Evolutionary conservation across 2,797 vertebrate genomes (phyloP).

Genomic region (Malacoraja senta): DNA sequence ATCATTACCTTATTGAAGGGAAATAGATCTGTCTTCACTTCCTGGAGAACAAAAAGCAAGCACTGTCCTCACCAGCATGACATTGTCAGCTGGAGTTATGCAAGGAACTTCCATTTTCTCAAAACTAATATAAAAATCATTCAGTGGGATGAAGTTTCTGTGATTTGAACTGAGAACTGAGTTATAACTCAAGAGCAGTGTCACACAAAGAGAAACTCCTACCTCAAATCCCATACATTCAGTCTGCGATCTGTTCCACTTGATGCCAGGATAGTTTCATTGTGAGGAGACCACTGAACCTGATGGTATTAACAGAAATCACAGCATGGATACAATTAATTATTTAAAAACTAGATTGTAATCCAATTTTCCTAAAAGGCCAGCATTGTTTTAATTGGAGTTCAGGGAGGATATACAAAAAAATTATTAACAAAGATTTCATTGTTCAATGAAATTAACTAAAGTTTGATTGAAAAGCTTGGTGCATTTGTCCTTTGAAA

Average conservation of each 20-base stretch:
- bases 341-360: too few species aligned
- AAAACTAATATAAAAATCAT: neutral
- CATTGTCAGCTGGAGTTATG: neutral
- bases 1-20: too few species aligned
- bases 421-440: too few species aligned
- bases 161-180: neutral
- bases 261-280: conserved; percentile 94
- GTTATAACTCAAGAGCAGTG: neutral
- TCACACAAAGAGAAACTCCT: accelerated
- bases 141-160: neutral
- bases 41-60: too few species aligned
- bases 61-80: too few species aligned
- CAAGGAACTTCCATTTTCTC: neutral
- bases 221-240: conserved; percentile 97
- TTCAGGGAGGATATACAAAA: too few species aligned
- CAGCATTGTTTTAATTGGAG: too few species aligned
- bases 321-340: neutral
- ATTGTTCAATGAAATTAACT: too few species aligned
- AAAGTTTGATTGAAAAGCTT: too few species aligned
- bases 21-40: too few species aligned
- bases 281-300: conserved; percentile 98
- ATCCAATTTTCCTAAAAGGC: too few species aligned
- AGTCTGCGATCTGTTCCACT: conserved; percentile 90
- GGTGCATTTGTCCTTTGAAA: too few species aligned
- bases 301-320: conserved; percentile 45